Conservation (phyloP, 2,888 invertebrate species). For the Epirrhoe tristata region DNA sequence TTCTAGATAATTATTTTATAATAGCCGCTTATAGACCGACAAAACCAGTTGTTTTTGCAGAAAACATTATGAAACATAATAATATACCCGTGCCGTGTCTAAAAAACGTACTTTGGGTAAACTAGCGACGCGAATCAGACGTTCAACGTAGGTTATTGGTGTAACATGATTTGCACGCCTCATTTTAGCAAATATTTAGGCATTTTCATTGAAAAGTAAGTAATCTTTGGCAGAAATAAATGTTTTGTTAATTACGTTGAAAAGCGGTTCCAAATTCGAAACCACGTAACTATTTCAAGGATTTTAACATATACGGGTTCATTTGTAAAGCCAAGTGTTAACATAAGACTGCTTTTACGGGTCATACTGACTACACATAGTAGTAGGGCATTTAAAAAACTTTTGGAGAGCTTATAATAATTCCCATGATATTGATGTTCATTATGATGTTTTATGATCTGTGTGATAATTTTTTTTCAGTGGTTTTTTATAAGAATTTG, state of each 20-base stretch:
- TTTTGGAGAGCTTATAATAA: background rate
- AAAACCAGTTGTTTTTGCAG: constrained; percentile 27
- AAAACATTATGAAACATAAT: constrained; percentile 30
- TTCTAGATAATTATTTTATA: constrained; percentile 4
- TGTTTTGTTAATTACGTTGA: background rate
- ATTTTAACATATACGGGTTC: constrained; percentile 2
- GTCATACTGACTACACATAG: background rate
- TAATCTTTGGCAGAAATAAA: background rate
- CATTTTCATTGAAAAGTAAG: background rate
- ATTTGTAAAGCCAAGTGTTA: constrained; percentile 1
- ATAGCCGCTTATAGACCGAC: constrained; percentile 21
- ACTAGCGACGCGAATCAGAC: constrained; percentile 20
- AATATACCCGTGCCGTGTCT: constrained; percentile 25
- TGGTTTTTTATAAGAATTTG: too few species aligned
- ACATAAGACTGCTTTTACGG: background rate
- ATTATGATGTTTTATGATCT: too few species aligned
- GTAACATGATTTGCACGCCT: constrained; percentile 2
- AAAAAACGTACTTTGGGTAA: constrained; percentile 23
- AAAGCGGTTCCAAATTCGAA: background rate
- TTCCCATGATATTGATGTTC: background rate
- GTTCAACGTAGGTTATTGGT: constrained; percentile 6
- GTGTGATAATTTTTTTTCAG: too few species aligned
- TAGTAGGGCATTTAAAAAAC: background rate
- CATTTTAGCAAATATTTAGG: background rate
- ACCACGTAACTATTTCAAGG: background rate